A percentile compares a stretch with the other conserved stretches of the same genome.
These are phyloP conservation scores for Mechanitis messenoides DNA, from an alignment of 2,888 invertebrate genomes.

Conservation along the genomic window DNA sequence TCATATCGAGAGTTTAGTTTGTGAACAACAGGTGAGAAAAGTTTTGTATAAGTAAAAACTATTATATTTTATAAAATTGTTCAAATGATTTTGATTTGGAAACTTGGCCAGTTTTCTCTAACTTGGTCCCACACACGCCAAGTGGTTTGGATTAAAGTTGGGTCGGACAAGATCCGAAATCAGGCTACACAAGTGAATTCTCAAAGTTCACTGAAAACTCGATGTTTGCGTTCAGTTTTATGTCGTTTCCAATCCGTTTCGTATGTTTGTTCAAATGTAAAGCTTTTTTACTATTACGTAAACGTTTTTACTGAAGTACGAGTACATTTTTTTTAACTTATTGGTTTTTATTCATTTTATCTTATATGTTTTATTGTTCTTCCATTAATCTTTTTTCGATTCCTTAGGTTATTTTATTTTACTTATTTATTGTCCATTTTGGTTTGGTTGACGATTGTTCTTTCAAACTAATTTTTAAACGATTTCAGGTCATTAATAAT, in stretches of 20 bases:
- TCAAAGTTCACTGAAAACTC: slow-evolving; percentile 31
- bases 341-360: background rate
- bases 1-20: background rate
- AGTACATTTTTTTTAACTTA: slow-evolving; percentile 8
- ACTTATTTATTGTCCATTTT: no score
- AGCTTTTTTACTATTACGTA: slow-evolving; percentile 2
- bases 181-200: slow-evolving; percentile 39
- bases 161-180: slow-evolving; percentile 41
- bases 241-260: slow-evolving; percentile 14
- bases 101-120: slow-evolving; percentile 8
- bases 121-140: slow-evolving; percentile 28
- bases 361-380: background rate
- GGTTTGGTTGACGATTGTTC: background rate
- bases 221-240: slow-evolving; percentile 20
- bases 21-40: background rate
- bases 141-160: slow-evolving; percentile 43
- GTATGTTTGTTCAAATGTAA: slow-evolving; percentile 15
- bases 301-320: slow-evolving; percentile 4
- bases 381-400: no score
- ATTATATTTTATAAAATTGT: no score
- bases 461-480: background rate
- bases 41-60: background rate
- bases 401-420: no score
- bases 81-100: slow-evolving; percentile 4
- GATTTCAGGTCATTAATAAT: no score